These are phyloP conservation scores for Pseudococcus viburni DNA, from an alignment of 2,888 invertebrate species.

Conservation along the genomic window DNA sequence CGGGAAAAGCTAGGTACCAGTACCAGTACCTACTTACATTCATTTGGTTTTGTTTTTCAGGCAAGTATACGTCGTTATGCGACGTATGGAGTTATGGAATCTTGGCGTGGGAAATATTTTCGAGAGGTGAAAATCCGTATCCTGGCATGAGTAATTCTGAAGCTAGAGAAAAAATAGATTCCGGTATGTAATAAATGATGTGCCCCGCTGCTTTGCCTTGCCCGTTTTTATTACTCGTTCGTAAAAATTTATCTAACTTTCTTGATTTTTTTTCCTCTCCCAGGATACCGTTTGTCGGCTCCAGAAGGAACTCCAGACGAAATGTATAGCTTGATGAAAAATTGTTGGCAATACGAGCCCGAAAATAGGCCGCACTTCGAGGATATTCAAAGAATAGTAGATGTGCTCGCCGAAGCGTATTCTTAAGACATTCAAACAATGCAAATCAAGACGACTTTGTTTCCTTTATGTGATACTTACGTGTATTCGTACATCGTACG, in stretches of 20 bases:
- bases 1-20: too few species aligned
- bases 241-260: background rate
- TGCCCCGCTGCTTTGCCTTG: background rate
- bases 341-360: conserved; percentile 95
- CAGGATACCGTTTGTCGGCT: conserved; percentile 94
- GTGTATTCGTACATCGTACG: background rate
- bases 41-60: conserved; percentile 72
- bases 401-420: conserved; percentile 70
- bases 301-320: conserved; percentile 90
- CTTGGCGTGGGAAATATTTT: conserved; percentile 96
- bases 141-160: conserved; percentile 94
- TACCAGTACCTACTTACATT: background rate
- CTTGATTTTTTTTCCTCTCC: background rate
- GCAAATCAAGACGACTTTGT: background rate
- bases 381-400: conserved; percentile 86
- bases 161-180: conserved; percentile 93
- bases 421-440: background rate
- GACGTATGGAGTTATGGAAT: conserved; percentile 99
- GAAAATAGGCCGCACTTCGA: conserved; percentile 93
- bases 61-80: conserved; percentile 93
- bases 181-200: conserved; percentile 76
- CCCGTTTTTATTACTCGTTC: background rate
- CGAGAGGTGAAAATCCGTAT: conserved; percentile 93
- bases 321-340: conserved; percentile 90
- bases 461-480: background rate